phyloP scores from a whole-genome alignment of 2,797 vertebrate species.

The Gadopsis marmoratus region DNA sequence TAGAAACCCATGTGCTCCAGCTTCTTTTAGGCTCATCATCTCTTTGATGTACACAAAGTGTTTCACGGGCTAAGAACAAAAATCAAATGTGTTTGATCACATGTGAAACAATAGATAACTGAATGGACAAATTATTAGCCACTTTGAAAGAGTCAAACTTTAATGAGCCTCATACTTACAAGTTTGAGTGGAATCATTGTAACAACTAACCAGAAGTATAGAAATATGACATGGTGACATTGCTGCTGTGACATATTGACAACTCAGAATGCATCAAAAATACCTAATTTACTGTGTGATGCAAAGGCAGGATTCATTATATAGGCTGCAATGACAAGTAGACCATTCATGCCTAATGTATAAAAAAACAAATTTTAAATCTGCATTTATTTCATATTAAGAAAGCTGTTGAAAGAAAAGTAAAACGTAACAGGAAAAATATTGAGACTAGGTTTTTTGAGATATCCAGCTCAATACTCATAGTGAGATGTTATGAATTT shows the following conservation, averaged over 20 bases:
- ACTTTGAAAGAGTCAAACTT: not conserved
- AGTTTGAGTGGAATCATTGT: not conserved
- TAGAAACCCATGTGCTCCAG: not conserved
- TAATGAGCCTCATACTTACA: not conserved
- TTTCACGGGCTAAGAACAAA: not conserved
- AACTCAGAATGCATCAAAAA: not conserved
- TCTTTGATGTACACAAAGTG: not conserved
- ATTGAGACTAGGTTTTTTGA: constrained; percentile 8
- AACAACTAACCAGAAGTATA: not conserved
- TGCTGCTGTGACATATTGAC: constrained; percentile 10
- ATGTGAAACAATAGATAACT: not conserved
- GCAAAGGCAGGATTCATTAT: not conserved
- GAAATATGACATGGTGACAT: not conserved
- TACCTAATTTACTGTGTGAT: not conserved
- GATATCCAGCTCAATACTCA: constrained; percentile 6
- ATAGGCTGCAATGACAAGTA: not conserved
- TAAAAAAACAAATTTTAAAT: constrained; percentile 12
- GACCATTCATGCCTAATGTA: not conserved
- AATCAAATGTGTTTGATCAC: not conserved
- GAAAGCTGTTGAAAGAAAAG: constrained; percentile 9
- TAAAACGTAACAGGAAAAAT: constrained; percentile 4
- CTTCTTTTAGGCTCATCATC: not conserved
- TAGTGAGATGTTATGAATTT: constrained; percentile 33
- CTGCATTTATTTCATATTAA: constrained; percentile 22
- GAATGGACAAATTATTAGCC: not conserved